These are phyloP conservation scores for Monopis laevigella DNA, from an alignment of 2,888 invertebrate genomes.

Conservation along the genomic window DNA sequence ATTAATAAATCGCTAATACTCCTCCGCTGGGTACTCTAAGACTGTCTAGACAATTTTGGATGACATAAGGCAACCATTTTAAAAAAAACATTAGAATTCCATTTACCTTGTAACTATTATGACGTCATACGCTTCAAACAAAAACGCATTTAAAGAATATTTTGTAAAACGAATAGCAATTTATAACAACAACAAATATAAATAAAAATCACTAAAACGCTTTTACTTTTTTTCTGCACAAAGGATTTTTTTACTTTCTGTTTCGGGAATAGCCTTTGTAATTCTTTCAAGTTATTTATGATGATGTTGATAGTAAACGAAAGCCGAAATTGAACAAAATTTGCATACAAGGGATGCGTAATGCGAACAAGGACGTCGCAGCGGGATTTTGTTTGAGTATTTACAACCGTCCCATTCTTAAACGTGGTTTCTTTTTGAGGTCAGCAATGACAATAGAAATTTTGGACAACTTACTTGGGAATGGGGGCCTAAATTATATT, in stretches of 20 bases:
- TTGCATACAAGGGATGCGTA: conserved; percentile 45
- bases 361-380: conserved; percentile 13
- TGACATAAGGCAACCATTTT: too few relatives aligned
- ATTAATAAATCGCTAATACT: too few relatives aligned
- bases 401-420: conserved; percentile 11
- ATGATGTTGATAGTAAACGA: conserved; percentile 32
- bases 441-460: conserved; percentile 7
- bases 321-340: conserved; percentile 38
- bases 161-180: conserved; percentile 5
- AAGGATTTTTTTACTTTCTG: conserved; percentile 21
- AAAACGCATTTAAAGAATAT: too few relatives aligned
- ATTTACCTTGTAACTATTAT: too few relatives aligned
- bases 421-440: background rate
- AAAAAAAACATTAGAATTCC: too few relatives aligned
- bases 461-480: conserved; percentile 5
- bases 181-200: conserved; percentile 16
- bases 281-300: conserved; percentile 34
- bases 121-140: too few relatives aligned
- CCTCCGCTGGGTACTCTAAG: too few relatives aligned
- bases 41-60: too few relatives aligned
- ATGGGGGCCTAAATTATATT: conserved; percentile 5
- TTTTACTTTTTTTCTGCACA: conserved; percentile 26
- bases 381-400: conserved; percentile 18
- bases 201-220: conserved; percentile 13
- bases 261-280: conserved; percentile 24